Evolutionary conservation across 2,797 vertebrate genomes (phyloP), one percentile per base, ranked within the genome.

Genomic region (Helicolenus hilgendorfi): DNA sequence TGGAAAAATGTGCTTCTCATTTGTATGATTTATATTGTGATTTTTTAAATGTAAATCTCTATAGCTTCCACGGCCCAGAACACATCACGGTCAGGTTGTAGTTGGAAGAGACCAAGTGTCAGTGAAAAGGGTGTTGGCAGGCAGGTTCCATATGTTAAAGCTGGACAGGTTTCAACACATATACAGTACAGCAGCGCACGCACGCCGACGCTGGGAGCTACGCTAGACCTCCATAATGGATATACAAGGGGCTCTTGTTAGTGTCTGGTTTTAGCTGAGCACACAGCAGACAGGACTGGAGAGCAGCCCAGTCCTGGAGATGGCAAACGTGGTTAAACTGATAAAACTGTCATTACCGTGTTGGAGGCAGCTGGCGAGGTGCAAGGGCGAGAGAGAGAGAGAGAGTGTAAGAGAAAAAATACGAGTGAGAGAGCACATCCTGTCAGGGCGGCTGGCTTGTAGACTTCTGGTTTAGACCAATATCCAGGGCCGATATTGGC

Each of bases 301-400:
- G 86, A 92, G 75, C 27, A 69, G 92, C 93, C 95, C 94, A 84
- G 83, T 85, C 81, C 81, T 90, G 90, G 89, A 95, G 89, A 92
- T 83, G 94, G 94, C 85, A 92, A 94, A 94, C 91, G 92, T 96
- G 94, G 94, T 93, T 95, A 90, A 94, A 95, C 95, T 92, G 93
- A 96, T 96, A 95, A 96, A 96, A 95, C 93, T 94, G 92, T 94
- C 93, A 95, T 97, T 94, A 94, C 89, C 35, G 79, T 80, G 91
- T 86, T 88, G 85, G 83, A 90, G 90, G 85, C 91, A 91, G 87
- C 91, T 87, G 84, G 78, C 22, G 75, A 89, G 88, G 90, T 84
- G 92, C 79, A 71, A 88, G 75, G 64, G 77, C 8, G 41, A 71
- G 84, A 81, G 81, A 81, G 81, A 84, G 24, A 56, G 20, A 56